Percentiles rank a stretch among this genome's conserved stretches.
These are phyloP conservation scores for Cryptoblepharus egeriae DNA, from an alignment of 2,797 vertebrate species.

Conservation along the genomic window DNA sequence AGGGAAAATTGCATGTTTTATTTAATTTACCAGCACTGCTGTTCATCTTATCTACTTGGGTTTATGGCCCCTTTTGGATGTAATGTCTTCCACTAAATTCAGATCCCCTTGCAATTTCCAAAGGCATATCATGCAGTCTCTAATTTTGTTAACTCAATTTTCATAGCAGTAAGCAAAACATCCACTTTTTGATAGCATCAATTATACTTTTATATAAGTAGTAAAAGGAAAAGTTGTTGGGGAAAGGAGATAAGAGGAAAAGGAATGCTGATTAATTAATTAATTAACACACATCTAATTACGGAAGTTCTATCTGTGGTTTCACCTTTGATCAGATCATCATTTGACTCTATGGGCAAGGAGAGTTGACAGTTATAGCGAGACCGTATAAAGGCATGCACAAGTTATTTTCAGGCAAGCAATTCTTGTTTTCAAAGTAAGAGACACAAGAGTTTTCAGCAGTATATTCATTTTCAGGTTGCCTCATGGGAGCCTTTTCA, in stretches of 20 bases:
- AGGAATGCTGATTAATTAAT: not conserved
- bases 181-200: not conserved
- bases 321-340: not conserved
- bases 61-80: slow-evolving; percentile 36
- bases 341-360: not conserved
- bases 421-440: slow-evolving; percentile 3
- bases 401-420: slow-evolving; percentile 3
- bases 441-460: not conserved
- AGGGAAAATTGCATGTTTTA: not conserved
- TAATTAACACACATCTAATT: slow-evolving; percentile 6
- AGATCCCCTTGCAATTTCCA: not conserved
- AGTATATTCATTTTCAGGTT: not conserved
- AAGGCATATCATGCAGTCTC: not conserved
- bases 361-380: not conserved
- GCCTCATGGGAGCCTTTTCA: not conserved
- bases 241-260: slow-evolving; percentile 1
- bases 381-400: not conserved
- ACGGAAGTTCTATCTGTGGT: not conserved
- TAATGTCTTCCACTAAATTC: slow-evolving; percentile 28
- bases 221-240: not conserved
- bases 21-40: slow-evolving; percentile 37
- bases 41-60: slow-evolving; percentile 25
- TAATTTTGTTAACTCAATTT: slow-evolving; percentile 25
- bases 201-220: slow-evolving; percentile 7
- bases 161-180: slow-evolving; percentile 7